Conservation (phyloP, 2,888 invertebrate species). For the Habrosyne pyritoides region DNA sequence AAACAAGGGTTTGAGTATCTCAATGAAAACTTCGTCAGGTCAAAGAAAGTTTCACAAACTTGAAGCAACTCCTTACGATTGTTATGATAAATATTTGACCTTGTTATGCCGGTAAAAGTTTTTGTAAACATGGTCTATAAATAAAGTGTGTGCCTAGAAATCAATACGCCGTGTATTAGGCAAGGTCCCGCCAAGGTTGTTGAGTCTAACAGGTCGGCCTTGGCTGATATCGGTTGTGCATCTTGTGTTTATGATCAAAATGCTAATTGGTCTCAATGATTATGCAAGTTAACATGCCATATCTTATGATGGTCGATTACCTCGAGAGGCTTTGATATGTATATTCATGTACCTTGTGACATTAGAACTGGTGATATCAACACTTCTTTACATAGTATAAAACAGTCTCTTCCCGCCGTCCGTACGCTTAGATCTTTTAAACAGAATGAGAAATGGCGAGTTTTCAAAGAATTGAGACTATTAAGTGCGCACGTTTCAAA, state of each 20-base stretch:
- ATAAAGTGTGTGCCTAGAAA: not conserved
- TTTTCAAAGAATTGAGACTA: too few species aligned
- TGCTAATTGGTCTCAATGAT: constrained; percentile 14
- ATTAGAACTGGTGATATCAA: not conserved
- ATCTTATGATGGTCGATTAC: not conserved
- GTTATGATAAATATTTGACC: too few species aligned
- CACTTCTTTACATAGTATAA: too few species aligned
- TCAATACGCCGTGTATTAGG: constrained; percentile 14
- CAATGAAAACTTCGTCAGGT: too few species aligned
- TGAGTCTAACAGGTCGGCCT: constrained; percentile 12
- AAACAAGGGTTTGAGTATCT: too few species aligned
- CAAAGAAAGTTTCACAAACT: too few species aligned
- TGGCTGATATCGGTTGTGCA: constrained; percentile 11
- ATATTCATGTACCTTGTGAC: not conserved
- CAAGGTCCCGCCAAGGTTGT: constrained; percentile 4
- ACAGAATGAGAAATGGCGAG: too few species aligned
- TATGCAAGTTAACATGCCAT: not conserved
- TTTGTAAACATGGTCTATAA: not conserved
- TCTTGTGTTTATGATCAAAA: constrained; percentile 15
- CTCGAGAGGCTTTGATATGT: not conserved
- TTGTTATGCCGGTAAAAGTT: not conserved
- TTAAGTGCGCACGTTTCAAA: too few species aligned
- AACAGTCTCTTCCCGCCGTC: too few species aligned
- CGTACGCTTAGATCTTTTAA: too few species aligned
- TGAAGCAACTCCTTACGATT: too few species aligned